A percentile compares a stretch with the other conserved stretches of the same genome.
Evolutionary conservation across 2,888 invertebrate genomes (phyloP).

Genomic region (Chrysotoxum bicinctum): DNA sequence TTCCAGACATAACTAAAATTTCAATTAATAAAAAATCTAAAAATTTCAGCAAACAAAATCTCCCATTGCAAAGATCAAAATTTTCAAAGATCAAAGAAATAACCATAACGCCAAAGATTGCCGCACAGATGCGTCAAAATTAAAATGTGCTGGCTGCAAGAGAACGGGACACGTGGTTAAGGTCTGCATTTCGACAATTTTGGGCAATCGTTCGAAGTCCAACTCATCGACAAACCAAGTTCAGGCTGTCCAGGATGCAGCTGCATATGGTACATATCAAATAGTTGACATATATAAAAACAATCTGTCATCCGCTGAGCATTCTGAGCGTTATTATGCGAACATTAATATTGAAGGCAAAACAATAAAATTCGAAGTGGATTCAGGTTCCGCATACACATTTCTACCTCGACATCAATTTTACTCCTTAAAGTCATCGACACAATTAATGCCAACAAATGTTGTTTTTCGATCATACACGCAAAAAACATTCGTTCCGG

Average conservation of each 20-base stretch:
- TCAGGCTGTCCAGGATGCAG: not conserved
- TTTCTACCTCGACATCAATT: conserved; percentile 12
- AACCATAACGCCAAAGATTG: conserved; percentile 7
- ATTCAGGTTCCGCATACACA: not conserved
- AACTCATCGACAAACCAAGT: conserved; percentile 8
- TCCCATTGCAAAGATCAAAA: not conserved
- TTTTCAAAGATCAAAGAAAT: not conserved
- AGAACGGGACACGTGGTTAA: not conserved
- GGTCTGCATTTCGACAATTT: not conserved
- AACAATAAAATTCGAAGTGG: conserved; percentile 8
- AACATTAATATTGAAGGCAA: conserved; percentile 9
- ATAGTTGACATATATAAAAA: conserved; percentile 3
- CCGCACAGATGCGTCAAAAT: not conserved
- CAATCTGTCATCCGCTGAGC: not conserved
- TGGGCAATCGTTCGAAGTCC: not conserved
- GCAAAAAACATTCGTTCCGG: conserved; percentile 5
- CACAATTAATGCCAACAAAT: not conserved
- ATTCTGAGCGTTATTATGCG: not conserved
- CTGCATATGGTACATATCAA: conserved; percentile 1
- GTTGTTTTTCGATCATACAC: not conserved
- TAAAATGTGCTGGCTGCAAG: conserved; percentile 1
- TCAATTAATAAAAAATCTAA: conserved; percentile 5
- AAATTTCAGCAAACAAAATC: not conserved
- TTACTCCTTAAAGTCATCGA: not conserved
- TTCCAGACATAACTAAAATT: conserved; percentile 23